Base-by-base conservation (phyloP, 2,888 invertebrate genomes). In the Xestia xanthographa region DNA sequence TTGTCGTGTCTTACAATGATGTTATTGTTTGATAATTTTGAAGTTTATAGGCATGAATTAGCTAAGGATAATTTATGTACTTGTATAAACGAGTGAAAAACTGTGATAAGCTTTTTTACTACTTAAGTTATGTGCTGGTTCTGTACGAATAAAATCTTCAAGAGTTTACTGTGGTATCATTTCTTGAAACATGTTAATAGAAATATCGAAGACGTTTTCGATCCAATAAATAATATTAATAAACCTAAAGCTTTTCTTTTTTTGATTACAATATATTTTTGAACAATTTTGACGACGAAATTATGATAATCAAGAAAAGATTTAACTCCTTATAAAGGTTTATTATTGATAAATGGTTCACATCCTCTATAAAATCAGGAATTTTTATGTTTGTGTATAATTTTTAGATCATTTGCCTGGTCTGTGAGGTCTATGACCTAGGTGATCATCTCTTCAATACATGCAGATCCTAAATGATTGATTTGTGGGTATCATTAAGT, bases 301-400 rank as follows among this genome's bases (percentile, higher is more conserved):
- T 79, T 76, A 84, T 72, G 66, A 73, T 75, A 68, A 79, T 83
- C 68, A 53, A 77, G 67, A 82, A 72, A 67, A 79, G 50, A 73
- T 80, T 45, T 72, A 72, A 63, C 43, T 80, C 69, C 58, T 45
- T 60, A 79, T 79, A 84, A 77, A 79, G 69, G 75, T 53, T 70
- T 80, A 73, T 83, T 75, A 77, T 82, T 79, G 66, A 84, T 75
- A 83, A 86, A 86, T 83, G 77, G 62, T 76, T 75, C 69, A 88
- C 88, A 90, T 91, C 91, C 90, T 88, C 87, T 73, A 89, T 87
- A 88, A 89, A 86, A 82, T 85, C 63, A 71, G 80, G 78, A 85
- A 75, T 88, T 87, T 86, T 83, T 73, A 78, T 83, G 66, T 67
- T 75, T 72, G 20, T 26, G 75, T 75, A 73, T 75, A 68, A 83